Percentiles rank a stretch among this genome's conserved stretches.
phyloP scores from a whole-genome alignment of 2,888 invertebrate genomes.

The Hartigia nigra region DNA sequence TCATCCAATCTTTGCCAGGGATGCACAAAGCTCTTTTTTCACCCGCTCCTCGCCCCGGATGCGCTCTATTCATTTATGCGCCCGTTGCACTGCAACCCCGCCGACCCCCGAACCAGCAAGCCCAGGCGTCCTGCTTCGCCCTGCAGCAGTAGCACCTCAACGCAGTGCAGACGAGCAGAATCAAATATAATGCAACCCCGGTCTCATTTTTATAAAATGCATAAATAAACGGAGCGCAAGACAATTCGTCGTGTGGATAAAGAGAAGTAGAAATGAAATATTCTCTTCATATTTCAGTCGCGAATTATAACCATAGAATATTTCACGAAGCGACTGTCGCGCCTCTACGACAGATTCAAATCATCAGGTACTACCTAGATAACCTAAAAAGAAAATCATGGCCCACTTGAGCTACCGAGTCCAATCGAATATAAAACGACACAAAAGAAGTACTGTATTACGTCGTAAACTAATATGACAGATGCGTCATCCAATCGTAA shows the following conservation, averaged over 20 bases:
- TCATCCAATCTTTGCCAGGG: slow-evolving; percentile 1
- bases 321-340: background rate
- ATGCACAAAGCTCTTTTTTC: slow-evolving; percentile 3
- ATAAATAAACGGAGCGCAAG: slow-evolving; percentile 36
- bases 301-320: background rate
- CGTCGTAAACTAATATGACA: background rate
- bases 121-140: background rate
- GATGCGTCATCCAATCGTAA: background rate
- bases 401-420: background rate
- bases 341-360: background rate
- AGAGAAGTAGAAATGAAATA: background rate
- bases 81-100: background rate
- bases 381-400: background rate
- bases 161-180: slow-evolving; percentile 28
- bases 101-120: background rate
- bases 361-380: background rate
- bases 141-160: background rate
- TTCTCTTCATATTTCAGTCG: background rate
- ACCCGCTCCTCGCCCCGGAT: background rate
- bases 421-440: background rate
- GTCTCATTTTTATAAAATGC: slow-evolving; percentile 37
- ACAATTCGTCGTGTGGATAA: slow-evolving; percentile 24
- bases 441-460: background rate
- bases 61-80: slow-evolving; percentile 8
- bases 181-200: slow-evolving; percentile 35